Conservation (phyloP, 2,113 vertebrate species). For the Psilopogon haemacephalus region DNA sequence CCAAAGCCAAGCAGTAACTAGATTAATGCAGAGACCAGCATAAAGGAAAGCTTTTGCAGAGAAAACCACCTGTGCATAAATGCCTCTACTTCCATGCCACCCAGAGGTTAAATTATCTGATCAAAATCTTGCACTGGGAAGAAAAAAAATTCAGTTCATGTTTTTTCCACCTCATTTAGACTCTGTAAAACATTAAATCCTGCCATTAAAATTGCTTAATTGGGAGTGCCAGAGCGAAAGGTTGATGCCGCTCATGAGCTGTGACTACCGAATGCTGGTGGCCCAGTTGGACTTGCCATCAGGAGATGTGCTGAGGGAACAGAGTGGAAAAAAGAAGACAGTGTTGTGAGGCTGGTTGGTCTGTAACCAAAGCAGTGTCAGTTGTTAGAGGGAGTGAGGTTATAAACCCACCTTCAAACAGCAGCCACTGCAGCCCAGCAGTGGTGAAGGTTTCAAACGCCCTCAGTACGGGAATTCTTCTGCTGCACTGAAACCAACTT, state of each 20-base stretch:
- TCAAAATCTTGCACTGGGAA: constrained; percentile 30
- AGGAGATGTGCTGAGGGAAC: neutral
- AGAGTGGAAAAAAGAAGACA: neutral
- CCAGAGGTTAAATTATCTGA: constrained; percentile 46
- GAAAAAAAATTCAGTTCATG: neutral
- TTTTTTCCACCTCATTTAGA: constrained; percentile 54
- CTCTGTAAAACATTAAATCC: constrained; percentile 52
- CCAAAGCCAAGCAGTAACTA: neutral
- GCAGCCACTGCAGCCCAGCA: neutral
- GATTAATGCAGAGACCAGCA: neutral
- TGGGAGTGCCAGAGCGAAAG: constrained; percentile 7
- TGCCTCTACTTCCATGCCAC: constrained; percentile 26
- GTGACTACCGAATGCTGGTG: neutral
- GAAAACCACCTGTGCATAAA: constrained; percentile 37
- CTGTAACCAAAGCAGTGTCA: neutral
- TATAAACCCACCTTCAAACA: neutral
- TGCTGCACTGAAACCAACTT: neutral
- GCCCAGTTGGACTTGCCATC: neutral
- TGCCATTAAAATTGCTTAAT: constrained; percentile 46
- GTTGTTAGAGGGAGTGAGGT: neutral
- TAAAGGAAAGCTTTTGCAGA: neutral
- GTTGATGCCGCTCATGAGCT: constrained; percentile 20
- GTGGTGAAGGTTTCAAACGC: neutral
- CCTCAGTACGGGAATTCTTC: neutral
- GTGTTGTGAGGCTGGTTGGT: neutral